Evolutionary conservation across 1,140 invertebrate species (phyloP).

Genomic region (Drosophila pachea): DNA sequence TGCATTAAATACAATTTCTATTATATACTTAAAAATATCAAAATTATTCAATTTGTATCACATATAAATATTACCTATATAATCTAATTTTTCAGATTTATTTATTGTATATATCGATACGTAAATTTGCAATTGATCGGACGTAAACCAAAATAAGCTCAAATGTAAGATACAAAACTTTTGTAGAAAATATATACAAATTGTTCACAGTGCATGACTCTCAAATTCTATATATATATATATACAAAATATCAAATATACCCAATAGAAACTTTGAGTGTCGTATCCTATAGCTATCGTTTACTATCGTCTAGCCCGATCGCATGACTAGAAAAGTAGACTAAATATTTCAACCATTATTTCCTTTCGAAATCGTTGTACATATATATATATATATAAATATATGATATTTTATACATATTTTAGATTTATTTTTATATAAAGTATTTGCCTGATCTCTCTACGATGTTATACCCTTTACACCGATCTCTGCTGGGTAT

Average conservation of each 20-base stretch:
- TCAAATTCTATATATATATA: background rate
- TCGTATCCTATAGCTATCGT: no score
- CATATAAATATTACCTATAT: constrained; percentile 7
- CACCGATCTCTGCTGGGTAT: constrained; percentile 7
- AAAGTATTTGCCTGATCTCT: no score
- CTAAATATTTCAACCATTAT: no score
- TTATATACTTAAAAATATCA: background rate
- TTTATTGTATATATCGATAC: constrained; percentile 14
- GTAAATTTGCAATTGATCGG: constrained; percentile 12
- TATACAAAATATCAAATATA: no score
- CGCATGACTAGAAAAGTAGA: no score
- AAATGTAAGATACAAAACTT: constrained; percentile 10
- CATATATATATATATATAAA: no score
- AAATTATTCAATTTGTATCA: background rate
- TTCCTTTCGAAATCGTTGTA: no score
- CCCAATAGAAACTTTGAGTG: no score
- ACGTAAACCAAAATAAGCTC: constrained; percentile 4
- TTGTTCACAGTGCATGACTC: constrained; percentile 6
- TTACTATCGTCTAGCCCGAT: no score
- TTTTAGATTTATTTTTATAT: background rate
- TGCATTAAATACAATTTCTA: background rate
- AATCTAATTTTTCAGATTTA: constrained; percentile 18
- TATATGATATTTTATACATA: no score
- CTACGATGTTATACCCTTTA: background rate
- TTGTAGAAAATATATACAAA: constrained; percentile 7